Conservation (phyloP, 2,888 invertebrate genomes). For the Lithosia quadra region DNA sequence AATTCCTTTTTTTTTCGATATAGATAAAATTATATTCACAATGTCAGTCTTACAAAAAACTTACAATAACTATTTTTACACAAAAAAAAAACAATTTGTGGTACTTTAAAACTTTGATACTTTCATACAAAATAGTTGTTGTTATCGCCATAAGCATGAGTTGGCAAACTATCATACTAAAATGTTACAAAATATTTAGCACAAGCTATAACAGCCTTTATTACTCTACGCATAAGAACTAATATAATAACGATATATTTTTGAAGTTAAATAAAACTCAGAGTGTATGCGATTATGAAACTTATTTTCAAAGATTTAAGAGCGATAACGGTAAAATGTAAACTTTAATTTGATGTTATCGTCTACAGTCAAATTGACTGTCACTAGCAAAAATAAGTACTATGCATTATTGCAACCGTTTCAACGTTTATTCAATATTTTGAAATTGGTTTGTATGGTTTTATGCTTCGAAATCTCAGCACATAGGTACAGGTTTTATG, state of each 20-base stretch:
- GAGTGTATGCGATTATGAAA: constrained; percentile 47
- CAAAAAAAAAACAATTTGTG: constrained; percentile 60
- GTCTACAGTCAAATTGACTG: constrained; percentile 65
- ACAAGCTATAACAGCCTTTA: constrained; percentile 43
- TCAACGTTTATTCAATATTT: constrained; percentile 44
- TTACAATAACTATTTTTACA: not conserved
- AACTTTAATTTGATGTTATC: constrained; percentile 62
- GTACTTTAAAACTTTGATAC: constrained; percentile 62
- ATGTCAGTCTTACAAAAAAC: too few relatives aligned
- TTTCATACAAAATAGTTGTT: constrained; percentile 70
- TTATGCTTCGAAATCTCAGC: too few relatives aligned
- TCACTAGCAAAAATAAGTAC: constrained; percentile 59
- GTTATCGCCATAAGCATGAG: constrained; percentile 69
- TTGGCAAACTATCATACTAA: constrained; percentile 55
- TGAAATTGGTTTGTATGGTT: not conserved
- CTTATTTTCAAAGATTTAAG: constrained; percentile 48
- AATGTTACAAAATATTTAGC: constrained; percentile 19
- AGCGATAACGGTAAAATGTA: constrained; percentile 30
- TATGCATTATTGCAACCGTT: constrained; percentile 69
- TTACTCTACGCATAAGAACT: constrained; percentile 31
- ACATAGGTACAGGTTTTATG: too few relatives aligned
- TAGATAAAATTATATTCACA: too few relatives aligned
- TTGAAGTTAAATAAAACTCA: not conserved
- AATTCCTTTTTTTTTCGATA: too few relatives aligned
- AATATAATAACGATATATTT: not conserved